Conservation (phyloP, 2,888 invertebrate species). For the Yponomeuta sedellus region DNA sequence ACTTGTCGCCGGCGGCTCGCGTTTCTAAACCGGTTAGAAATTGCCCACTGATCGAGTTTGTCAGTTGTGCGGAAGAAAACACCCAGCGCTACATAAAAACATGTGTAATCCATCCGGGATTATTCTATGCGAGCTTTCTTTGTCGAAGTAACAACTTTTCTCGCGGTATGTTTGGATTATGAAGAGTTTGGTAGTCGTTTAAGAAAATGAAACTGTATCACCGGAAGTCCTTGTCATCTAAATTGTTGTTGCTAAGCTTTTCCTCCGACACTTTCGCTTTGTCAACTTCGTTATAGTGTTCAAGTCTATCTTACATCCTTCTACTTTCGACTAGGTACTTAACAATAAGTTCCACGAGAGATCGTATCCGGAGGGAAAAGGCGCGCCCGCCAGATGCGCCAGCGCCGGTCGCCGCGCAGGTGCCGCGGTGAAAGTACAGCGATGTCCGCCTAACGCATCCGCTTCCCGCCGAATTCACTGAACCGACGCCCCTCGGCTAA, state of each 20-base stretch:
- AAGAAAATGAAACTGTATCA: neutral
- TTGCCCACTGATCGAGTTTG: constrained; percentile 73
- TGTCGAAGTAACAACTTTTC: constrained; percentile 25
- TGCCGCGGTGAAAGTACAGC: constrained; percentile 50
- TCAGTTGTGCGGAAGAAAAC: constrained; percentile 70
- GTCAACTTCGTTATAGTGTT: neutral
- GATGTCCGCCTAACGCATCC: constrained; percentile 43
- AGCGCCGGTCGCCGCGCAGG: constrained; percentile 33
- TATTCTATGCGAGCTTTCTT: constrained; percentile 47
- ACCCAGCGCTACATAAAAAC: constrained; percentile 52
- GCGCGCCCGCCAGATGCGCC: constrained; percentile 10
- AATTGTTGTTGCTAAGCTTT: neutral
- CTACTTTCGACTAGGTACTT: neutral
- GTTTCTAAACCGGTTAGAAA: constrained; percentile 77
- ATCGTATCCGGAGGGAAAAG: constrained; percentile 8
- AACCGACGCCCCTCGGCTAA: neutral
- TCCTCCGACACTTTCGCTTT: neutral
- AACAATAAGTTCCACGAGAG: neutral
- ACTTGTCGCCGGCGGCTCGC: constrained; percentile 22
- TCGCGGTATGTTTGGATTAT: constrained; percentile 16
- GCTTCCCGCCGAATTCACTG: constrained; percentile 41
- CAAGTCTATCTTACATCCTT: neutral
- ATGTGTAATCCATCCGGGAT: constrained; percentile 29
- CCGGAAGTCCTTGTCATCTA: neutral
- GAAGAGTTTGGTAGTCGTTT: neutral